phyloP scores from a whole-genome alignment of 2,888 invertebrate genomes.

The Carcina quercana region DNA sequence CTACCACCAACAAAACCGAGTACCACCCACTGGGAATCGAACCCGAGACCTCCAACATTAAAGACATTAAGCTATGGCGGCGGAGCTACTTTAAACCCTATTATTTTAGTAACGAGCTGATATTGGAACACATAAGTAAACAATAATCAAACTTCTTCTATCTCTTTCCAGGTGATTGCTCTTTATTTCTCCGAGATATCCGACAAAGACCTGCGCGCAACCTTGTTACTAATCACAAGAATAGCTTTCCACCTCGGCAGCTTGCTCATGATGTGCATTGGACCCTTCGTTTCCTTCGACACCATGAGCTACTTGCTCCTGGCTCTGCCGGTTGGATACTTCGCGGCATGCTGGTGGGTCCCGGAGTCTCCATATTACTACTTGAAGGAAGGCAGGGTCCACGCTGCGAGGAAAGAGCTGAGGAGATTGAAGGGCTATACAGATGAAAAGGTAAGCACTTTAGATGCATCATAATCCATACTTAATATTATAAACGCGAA shows the following conservation, averaged over 20 bases:
- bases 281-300: conserved; percentile 46
- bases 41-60: no score
- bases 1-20: no score
- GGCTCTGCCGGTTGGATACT: conserved; percentile 55
- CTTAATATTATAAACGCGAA: no score
- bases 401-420: conserved; percentile 53
- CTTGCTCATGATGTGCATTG: conserved; percentile 48
- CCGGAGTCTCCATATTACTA: conserved; percentile 76
- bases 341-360: conserved; percentile 64
- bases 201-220: conserved; percentile 56
- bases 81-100: no score
- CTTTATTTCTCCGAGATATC: conserved; percentile 60
- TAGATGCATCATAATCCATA: no score
- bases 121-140: no score
- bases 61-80: no score
- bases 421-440: conserved; percentile 43
- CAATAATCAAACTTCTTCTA: no score
- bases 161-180: conserved; percentile 40
- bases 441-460: conserved; percentile 38
- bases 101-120: no score
- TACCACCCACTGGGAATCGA: no score
- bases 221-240: conserved; percentile 35
- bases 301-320: conserved; percentile 54
- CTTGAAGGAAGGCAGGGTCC: conserved; percentile 62
- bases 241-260: conserved; percentile 51